Conservation (phyloP, 2,888 invertebrate genomes). For the Leucoma salicis region DNA sequence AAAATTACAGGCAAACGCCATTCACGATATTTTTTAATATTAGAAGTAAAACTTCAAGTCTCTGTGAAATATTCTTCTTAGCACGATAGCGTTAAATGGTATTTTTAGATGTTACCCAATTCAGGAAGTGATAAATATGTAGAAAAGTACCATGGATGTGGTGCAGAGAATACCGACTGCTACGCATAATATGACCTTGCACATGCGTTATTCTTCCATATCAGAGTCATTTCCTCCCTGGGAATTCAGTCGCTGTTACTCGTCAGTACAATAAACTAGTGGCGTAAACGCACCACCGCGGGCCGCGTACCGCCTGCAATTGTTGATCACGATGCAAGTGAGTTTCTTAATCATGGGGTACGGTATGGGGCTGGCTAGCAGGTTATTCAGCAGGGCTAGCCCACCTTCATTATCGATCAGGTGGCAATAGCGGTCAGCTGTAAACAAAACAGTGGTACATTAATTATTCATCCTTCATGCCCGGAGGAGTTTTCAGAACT, state of each 20-base stretch:
- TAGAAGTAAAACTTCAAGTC: background rate
- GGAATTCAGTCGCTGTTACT: background rate
- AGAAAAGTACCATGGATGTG: background rate
- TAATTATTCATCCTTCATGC: background rate
- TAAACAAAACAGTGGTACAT: constrained; percentile 36
- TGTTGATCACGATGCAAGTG: constrained; percentile 85
- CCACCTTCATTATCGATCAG: constrained; percentile 94
- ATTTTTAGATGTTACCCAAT: constrained; percentile 3
- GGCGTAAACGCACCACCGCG: constrained; percentile 29
- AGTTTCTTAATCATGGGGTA: constrained; percentile 86
- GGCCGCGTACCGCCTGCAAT: constrained; percentile 74
- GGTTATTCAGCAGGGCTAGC: constrained; percentile 85
- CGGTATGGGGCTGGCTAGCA: constrained; percentile 84
- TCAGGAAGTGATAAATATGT: constrained; percentile 10
- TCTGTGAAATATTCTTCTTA: background rate
- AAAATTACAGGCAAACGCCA: constrained; percentile 26
- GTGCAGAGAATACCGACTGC: constrained; percentile 5
- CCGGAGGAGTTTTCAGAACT: too few species aligned
- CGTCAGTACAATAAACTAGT: background rate
- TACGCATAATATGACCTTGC: constrained; percentile 13
- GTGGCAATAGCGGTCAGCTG: constrained; percentile 96
- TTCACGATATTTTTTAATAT: constrained; percentile 22
- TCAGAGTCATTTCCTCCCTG: constrained; percentile 51
- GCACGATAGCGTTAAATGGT: background rate
- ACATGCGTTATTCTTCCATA: constrained; percentile 41